These are phyloP conservation scores for Heliothis peltigera DNA, from an alignment of 2,888 invertebrate genomes.

Conservation along the genomic window DNA sequence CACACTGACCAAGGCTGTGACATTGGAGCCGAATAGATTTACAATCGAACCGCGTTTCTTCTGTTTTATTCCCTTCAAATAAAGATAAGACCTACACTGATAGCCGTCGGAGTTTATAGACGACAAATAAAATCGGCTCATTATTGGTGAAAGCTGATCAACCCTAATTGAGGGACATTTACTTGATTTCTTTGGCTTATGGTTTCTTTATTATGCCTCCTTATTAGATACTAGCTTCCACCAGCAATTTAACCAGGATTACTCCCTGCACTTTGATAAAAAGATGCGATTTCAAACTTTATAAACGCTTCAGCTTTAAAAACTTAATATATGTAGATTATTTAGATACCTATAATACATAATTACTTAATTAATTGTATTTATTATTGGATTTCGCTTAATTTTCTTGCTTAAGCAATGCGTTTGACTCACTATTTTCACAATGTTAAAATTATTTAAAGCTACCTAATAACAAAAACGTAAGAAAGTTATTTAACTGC, in stretches of 20 bases:
- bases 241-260: too few species aligned
- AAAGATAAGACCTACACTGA: constrained; percentile 60
- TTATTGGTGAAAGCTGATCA: constrained; percentile 49
- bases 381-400: too few species aligned
- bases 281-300: too few species aligned
- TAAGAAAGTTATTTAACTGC: background rate
- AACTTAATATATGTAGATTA: too few species aligned
- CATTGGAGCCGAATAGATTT: constrained; percentile 46
- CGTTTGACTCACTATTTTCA: too few species aligned
- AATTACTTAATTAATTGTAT: too few species aligned
- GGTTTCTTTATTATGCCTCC: constrained; percentile 28
- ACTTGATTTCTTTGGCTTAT: constrained; percentile 35
- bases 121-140: constrained; percentile 57
- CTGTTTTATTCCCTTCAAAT: constrained; percentile 59
- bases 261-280: too few species aligned
- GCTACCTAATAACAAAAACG: background rate
- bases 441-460: too few species aligned
- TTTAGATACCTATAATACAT: too few species aligned
- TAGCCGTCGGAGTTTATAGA: constrained; percentile 57
- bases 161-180: constrained; percentile 55
- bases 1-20: constrained; percentile 32
- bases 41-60: constrained; percentile 49
- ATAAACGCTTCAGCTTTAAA: too few species aligned
- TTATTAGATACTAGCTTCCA: constrained; percentile 14
- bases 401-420: too few species aligned